Base-by-base conservation (phyloP, 2,888 invertebrate species). In the Smittia sp. region DNA sequence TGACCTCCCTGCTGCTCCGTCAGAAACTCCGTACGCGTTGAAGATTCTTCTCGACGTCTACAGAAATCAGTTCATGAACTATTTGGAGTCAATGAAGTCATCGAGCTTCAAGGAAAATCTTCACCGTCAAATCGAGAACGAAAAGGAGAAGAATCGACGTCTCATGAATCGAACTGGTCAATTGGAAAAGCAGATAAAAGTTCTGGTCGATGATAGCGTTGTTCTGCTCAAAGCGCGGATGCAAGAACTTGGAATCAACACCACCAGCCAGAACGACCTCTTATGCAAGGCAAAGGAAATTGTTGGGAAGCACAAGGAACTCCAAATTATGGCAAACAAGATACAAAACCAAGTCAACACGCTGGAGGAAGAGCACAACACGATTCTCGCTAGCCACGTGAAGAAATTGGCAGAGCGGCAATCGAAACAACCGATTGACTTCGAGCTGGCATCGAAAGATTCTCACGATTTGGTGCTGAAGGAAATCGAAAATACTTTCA, bases 151-250 rank as follows among this genome's bases (percentile, higher is more conserved):
- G 74, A 94, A 94, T 82, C 87, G 90, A 78, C 90, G 90, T 78
- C 83, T 96, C 75, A 90, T 91, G 81, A 91, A 89, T 74, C 88
- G 94, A 74, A 92, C 92, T 58, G 91, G 91, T n/a, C 94, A 95
- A 81, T 84, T 97, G 77, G 95, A 96, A 79, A 94, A 94, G 80
- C 95, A 96, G 85, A 95, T 97, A 76, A 92, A 90, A 80, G 91
- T 93, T 75, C 84, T 98, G 76, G 94, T 96, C 76, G 92, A 93
- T 78, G 96, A 97, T 81, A 95, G 96, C 79, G 94, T 96, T 15
- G 90, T 90, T 27, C 84, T 96, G 76, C 84, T 97, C 52, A 94
- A 95, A 81, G 90, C 91, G 62, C 87, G 96, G 75, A 93, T 97
- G 90, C 91, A 90, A 77, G 96, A 97, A 83, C 85, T 98, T 77